Base-by-base conservation (phyloP, 1,140 invertebrate genomes). In the Papilio xuthus region DNA sequence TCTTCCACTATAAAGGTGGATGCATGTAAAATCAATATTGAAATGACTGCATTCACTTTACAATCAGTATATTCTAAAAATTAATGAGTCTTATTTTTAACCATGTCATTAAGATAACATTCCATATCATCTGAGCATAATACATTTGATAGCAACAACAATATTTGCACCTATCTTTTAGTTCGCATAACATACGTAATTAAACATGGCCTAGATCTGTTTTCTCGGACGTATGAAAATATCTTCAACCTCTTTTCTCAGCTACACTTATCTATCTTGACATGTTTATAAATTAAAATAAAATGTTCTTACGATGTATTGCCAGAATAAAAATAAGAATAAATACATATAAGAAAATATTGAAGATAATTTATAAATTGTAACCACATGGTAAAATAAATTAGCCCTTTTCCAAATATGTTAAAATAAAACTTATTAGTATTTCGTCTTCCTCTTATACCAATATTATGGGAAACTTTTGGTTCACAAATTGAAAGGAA, bases 201-300 rank as follows among this genome's bases (percentile, higher is more conserved):
- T 18, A 73, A 56, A 75, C 72, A 67, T 75, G 72, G 13, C 26
- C 72, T 28, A 75, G 72, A 37, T 75, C 72, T 75, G 28, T 32
- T 75, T 56, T 75, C 72, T 28, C 47, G 23, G 50, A 7, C 44
- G 47, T 28, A 50, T 75, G 50, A 75, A 75, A 56, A 75, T 75
- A 75, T 53, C 72, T 32, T 20, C 47, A 75, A 75, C 72, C 72
- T 75, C 72, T 23, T 75, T 75, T 75, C 72, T 53, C 18, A 47
- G 47, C 50, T 32, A 60, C 4, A 26, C 23, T 60, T 60, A 67
- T 67, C 60, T 67, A 28, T 18, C 20, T 56, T 56, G 53, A 10
- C 18, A 12, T 67, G 8, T 67, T 28, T 67, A 13, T 13, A 28
- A 63, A 63, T 20, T 18, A 26, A 60, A 60, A 15, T 12, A 26